Evolutionary conservation across 1,140 invertebrate species (phyloP), one percentile per base, ranked within the genome.

Genomic region (Euschistus heros): DNA sequence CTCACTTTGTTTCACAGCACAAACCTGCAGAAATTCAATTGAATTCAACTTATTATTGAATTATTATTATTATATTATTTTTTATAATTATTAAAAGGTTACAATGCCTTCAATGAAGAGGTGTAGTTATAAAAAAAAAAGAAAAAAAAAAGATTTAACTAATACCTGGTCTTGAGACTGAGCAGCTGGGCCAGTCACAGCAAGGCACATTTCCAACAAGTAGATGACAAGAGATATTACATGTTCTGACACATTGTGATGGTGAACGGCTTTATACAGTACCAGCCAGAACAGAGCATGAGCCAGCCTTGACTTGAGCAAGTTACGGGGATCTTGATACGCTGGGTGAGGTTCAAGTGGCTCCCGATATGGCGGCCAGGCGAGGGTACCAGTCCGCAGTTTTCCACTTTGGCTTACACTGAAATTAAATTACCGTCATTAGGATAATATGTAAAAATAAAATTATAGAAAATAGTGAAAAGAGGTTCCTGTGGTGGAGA

Each of bases 271-370:
- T 74, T 92, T 91, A 73, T 91, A 87, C 55, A 96, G 79, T 65
- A 94, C 86, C 47, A 87, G 84, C 68, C 94, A 85, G 46, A 91
- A 80, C 67, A 92, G 84, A 20, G 88, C 86, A 75, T 96, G 92
- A 75, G 96, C 89, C 26, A 92, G 84, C 71, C 86, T 85, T 30
- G 86, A 86, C 63, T 85, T 82, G 6, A 94, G 73, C 18, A 86
- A 81, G 52, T 81, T 76, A 37, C 86, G 76, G 6, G 89, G 86
- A 76, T 91, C 87, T 60, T 80, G 80, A 67, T 90, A 92, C 2
- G 83, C 81, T 1, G 77, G 72, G 26, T 82, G 80, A 2, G 85
- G 81, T 6, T 81, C 77, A 22, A 80, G 74, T 6, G 91, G 89
- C 47, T 86, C 78, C 60, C 88, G 78, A 73, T 88, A 92, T 0